phyloP scores from a whole-genome alignment of 2,113 vertebrate species.

The Anguilla japonica region DNA sequence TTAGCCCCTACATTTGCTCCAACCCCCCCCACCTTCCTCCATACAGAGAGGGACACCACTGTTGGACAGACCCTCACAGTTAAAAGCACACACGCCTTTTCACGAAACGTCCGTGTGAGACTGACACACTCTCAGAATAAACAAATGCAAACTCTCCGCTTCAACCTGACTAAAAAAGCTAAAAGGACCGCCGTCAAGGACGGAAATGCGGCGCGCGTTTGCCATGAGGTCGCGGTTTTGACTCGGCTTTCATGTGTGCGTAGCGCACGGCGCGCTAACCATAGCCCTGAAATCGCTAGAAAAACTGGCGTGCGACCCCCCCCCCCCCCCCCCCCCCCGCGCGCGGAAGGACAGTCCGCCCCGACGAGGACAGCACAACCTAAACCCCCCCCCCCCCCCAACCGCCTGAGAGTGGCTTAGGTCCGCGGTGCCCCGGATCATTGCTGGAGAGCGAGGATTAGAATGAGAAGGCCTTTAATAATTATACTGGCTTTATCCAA shows the following conservation, averaged over 20 bases:
- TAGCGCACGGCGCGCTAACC: too few species aligned
- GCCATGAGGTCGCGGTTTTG: neutral
- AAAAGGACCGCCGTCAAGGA: neutral
- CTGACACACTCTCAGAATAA: neutral
- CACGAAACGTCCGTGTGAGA: neutral
- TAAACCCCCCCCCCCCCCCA: constrained; percentile 26
- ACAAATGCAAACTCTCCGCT: neutral
- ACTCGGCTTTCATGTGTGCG: neutral
- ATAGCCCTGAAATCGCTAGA: neutral
- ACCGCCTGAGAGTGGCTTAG: constrained; percentile 45
- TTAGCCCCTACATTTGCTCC: neutral
- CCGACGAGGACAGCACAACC: neutral
- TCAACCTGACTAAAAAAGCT: neutral
- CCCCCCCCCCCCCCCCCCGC: too few species aligned
- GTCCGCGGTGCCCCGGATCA: constrained; percentile 49
- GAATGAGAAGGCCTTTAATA: constrained; percentile 71
- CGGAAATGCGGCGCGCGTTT: neutral
- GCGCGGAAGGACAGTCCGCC: neutral
- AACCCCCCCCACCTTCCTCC: too few species aligned
- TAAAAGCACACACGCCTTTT: neutral
- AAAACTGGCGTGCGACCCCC: neutral
- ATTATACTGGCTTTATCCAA: constrained; percentile 73
- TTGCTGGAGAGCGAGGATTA: constrained; percentile 65
- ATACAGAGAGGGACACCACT: neutral
- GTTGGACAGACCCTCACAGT: neutral